Evolutionary conservation across 2,797 vertebrate species (phyloP), one percentile per base, ranked within the genome.

Genomic region (Hoplostethus mediterraneus): DNA sequence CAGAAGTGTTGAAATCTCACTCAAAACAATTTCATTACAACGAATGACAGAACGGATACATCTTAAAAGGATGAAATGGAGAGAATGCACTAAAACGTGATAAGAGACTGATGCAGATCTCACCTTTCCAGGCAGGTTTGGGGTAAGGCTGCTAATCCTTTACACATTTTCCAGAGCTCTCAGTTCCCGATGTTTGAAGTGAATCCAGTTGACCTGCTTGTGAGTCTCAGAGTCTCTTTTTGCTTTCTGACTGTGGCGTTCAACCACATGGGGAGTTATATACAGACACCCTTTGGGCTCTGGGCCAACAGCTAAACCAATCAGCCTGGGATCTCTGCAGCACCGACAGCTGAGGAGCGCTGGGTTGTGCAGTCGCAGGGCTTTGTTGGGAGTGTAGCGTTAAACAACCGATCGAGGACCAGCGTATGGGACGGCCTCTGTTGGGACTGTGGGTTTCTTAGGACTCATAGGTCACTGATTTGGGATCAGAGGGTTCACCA

Each of bases 121-220:
- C 91, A 98, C 97, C 97, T 96, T 80, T 96, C 96, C 75, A 97
- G 94, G 88, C 97, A 98, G 80, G 94, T 94, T 58, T 97, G 96
- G 67, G 96, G 97, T 77, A 98, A 90, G 3, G 96, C 96, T 44
- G 96, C 95, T 88, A 98, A 95, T 94, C 97, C 97, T 92, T 96
- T 97, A 90, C 97, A 98, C 97, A 98, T 98, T 87, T 93, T 96
- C 85, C 82, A 48, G 52, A 8, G 17, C 16, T 84, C 80, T 93
- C 64, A 76, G 73, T 21, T 76, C 31, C 62, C 78, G 76, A n/a
- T 33, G 7, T 56, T 72, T 63, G 13, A 73, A 75, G 70, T 76
- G 67, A 80, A 60, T 80, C 79, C 40, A 71, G 56, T 81, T 33
- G 30, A 55, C 36, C 21, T 65, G 28, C 31, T 21, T 31, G 75